These are phyloP conservation scores for Plutomurus gul DNA, from an alignment of 1,140 invertebrate genomes.

Conservation along the genomic window DNA sequence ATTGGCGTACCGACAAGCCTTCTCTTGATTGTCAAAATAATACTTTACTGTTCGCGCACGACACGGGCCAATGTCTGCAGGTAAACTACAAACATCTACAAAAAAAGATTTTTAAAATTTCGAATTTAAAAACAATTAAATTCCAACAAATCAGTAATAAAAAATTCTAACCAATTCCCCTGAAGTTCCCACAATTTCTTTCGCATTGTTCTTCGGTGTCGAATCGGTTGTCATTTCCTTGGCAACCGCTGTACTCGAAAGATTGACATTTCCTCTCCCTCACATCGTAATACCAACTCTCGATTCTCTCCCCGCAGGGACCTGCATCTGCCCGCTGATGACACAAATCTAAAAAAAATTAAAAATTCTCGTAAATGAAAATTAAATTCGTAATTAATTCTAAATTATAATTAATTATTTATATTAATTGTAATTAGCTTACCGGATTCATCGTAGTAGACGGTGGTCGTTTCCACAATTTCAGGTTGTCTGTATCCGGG, in stretches of 20 bases:
- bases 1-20: too few species aligned
- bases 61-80: constrained; percentile 72
- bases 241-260: constrained; percentile 79
- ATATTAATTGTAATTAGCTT: not conserved
- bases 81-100: constrained; percentile 67
- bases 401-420: constrained; percentile 55
- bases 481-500: constrained; percentile 53
- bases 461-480: constrained; percentile 10
- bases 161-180: constrained; percentile 66
- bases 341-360: constrained; percentile 15
- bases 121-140: not conserved
- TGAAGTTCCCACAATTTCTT: constrained; percentile 73
- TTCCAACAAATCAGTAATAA: not conserved
- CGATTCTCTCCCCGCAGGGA: constrained; percentile 68
- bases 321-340: constrained; percentile 83
- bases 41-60: constrained; percentile 66
- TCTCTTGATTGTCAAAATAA: constrained; percentile 66
- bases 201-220: constrained; percentile 78
- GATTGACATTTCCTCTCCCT: constrained; percentile 70
- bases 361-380: not conserved
- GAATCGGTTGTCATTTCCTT: constrained; percentile 79
- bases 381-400: constrained; percentile 67
- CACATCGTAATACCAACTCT: constrained; percentile 81
- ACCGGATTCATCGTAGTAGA: not conserved
- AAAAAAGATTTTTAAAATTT: not conserved